phyloP scores from a whole-genome alignment of 2,113 vertebrate genomes.

The human region GRCh38 chr17:48359001-48359500 shows the following conservation, averaged over 20 bases:
- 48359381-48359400: background rate
- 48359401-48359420: background rate
- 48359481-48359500: background rate
- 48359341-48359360: background rate
- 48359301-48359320: slow-evolving; percentile 13
- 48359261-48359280: background rate
- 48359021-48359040: background rate
- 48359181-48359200: background rate
- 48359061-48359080: background rate
- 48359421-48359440: slow-evolving; percentile 7
- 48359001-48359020: background rate
- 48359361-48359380: background rate
- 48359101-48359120: background rate
- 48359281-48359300: background rate
- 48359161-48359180: background rate
- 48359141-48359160: background rate
- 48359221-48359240: background rate
- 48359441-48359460: background rate
- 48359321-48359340: background rate
- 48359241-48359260: background rate
- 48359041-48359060: background rate
- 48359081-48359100: background rate
- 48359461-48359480: background rate
- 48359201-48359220: background rate
- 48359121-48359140: background rate